Base-by-base conservation (phyloP, 1,140 invertebrate genomes). In the Tetramorium parvispinum region DNA sequence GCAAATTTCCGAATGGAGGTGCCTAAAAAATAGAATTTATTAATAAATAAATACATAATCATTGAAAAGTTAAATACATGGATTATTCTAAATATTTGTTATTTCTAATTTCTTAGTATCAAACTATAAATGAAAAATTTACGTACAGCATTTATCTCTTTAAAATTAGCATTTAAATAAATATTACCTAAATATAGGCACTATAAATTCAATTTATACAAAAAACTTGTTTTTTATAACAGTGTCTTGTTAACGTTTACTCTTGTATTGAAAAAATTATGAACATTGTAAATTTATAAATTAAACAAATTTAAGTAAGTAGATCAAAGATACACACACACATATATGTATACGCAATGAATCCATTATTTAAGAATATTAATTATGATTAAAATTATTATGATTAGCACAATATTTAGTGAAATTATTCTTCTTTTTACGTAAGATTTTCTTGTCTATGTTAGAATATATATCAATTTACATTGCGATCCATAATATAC, bases 1-100 rank as follows among this genome's bases (percentile, higher is more conserved):
- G 11, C 81, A 59, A 40, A 83, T 55, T 4, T 75, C 53, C 32
- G 27, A 51, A 40, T 83, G 68, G 3, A 83, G 51, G 3, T 83
- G 81, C 55, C 81, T 83, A 11, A 10, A 83, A 59, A 75, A 83
- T 11, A 61, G 3, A 40, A 16, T 53, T 3, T 21, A 75, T 43
- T 76, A 57, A 32, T 32, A 13, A 10, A 27, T 57, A 18, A 43
- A 53, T 21, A 5, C 3, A 21, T 73, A 55, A 3, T 8, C 11
- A 73, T 21, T 7, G 46, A 70, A 21, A 70, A 66, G 1, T 65
- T n/a, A 18, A 63, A 32, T 63, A 55, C 3, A 61, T 63, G 3
- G 2, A 37, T 40, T 65, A 21, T 65, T 40, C 10, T 37, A n/a
- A 43, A 10, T 43, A 43, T 43, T 43, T 43, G 10, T 10, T 43